Percentiles rank a stretch among this genome's conserved stretches.
Conservation (phyloP, 2,797 vertebrate genomes). For the Gallirallus australis region DNA sequence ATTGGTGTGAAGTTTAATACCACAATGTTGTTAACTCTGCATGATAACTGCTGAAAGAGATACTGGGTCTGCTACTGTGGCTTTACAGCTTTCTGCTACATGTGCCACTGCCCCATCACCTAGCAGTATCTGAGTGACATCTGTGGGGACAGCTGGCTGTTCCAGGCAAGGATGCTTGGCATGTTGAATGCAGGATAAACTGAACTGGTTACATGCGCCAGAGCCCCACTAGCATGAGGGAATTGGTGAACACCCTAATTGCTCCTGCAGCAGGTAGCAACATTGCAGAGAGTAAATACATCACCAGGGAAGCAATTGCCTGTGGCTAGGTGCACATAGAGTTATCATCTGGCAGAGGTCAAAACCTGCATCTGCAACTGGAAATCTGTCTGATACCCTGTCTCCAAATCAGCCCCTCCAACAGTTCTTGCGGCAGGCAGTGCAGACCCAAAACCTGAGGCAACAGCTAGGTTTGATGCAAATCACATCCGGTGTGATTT, state of each 20-base stretch:
- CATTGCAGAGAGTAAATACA: background rate
- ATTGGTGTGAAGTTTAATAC: background rate
- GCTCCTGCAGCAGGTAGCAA: background rate
- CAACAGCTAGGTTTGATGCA: background rate
- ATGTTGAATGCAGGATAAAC: background rate
- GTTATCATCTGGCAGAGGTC: background rate
- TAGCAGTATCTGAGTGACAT: background rate
- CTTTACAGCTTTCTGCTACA: background rate
- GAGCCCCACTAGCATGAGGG: background rate
- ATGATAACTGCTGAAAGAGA: background rate
- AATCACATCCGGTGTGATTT: background rate
- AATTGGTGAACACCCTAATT: background rate
- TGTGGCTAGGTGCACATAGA: background rate
- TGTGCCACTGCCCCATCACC: background rate
- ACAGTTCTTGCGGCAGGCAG: background rate
- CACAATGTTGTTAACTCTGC: background rate
- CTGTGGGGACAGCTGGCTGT: background rate
- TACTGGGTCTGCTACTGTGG: rapidly evolving
- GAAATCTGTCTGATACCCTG: background rate
- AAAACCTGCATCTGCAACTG: background rate
- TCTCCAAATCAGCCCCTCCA: background rate
- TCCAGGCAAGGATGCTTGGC: background rate
- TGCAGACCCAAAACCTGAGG: background rate
- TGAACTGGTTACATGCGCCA: background rate
- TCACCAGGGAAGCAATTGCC: background rate